Evolutionary conservation across 2,113 vertebrate species (phyloP), one percentile per base, ranked within the genome.

Genomic region (Hippocampus mohnikei): DNA sequence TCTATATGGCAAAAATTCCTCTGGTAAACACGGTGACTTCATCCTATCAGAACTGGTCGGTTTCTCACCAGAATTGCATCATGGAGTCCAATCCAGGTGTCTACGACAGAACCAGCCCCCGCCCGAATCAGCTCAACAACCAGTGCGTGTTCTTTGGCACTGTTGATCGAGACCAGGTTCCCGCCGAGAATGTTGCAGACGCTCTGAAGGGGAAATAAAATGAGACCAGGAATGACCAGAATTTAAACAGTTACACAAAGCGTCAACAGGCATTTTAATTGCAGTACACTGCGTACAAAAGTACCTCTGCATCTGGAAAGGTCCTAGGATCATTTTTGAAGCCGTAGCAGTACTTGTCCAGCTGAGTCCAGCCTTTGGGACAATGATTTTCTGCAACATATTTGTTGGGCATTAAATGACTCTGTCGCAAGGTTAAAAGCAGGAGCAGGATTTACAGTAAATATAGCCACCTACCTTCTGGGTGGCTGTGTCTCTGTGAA

Each of bases 81-180:
- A 2, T 62, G 60, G 3, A n/a, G 10, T 62, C 60, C 60, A 41
- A 62, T 62, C 60, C 60, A 62, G 33, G 60, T 41, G 60, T 62
- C 60, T 5, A 62, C 60, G 18, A 62, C 58, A 18, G 27, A 2
- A 18, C 58, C 58, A 12, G 33, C 60, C 20, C 8, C 60, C 18
- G 11, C 20, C 37, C 60, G 60, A 62, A 62, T 40, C 61, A 63
- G 33, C 11, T 63, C 37, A 13, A n/a, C 33, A 42, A 63, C 61
- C 10, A 63, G 9, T 5, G 61, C 61, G 1, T 63, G 15, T 41
- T 63, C 61, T 40, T 13, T n/a, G 37, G 4, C 9, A 6, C 37
- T 63, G 61, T 21, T 41, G 33, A 63, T 63, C 7, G 64, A 66
- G 23, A 29, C 42, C 42, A 66, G 23, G 29, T 66, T 50, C 25